Conservation (phyloP, 2,888 invertebrate species). For the Quadroppia sp. region DNA sequence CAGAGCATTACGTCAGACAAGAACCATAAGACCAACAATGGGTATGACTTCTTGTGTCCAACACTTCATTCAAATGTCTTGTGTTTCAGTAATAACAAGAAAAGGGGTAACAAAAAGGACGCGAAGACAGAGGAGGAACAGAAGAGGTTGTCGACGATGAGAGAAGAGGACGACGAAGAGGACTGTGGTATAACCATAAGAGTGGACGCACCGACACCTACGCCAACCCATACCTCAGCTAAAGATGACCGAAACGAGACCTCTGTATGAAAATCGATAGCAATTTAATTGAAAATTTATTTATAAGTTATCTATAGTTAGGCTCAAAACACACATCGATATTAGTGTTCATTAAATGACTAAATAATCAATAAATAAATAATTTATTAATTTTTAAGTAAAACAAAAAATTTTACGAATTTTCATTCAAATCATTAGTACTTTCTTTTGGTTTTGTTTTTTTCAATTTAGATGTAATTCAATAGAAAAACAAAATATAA, state of each 20-base stretch:
- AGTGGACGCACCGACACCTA: conserved; percentile 49
- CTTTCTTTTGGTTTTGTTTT: neutral
- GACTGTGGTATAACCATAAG: conserved; percentile 53
- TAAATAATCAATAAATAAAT: neutral
- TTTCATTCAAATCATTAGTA: neutral
- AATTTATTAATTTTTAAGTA: neutral
- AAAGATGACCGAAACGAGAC: conserved; percentile 44
- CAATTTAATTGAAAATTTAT: neutral
- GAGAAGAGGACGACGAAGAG: conserved; percentile 77
- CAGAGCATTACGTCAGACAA: conserved; percentile 63
- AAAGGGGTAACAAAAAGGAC: conserved; percentile 68
- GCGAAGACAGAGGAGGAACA: conserved; percentile 58
- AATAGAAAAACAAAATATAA: neutral
- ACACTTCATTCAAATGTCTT: neutral
- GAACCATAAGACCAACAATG: conserved; percentile 37
- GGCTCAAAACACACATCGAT: neutral
- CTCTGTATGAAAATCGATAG: conserved; percentile 38
- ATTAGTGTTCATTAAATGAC: neutral
- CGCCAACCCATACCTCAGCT: conserved; percentile 42
- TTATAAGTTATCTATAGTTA: neutral
- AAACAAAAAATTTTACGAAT: neutral
- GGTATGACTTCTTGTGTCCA: neutral
- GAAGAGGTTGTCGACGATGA: conserved; percentile 74
- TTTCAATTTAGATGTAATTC: neutral
- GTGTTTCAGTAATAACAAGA: conserved; percentile 50